Conservation (phyloP, 1,140 invertebrate genomes). For the Drosophila fuyamai region DNA sequence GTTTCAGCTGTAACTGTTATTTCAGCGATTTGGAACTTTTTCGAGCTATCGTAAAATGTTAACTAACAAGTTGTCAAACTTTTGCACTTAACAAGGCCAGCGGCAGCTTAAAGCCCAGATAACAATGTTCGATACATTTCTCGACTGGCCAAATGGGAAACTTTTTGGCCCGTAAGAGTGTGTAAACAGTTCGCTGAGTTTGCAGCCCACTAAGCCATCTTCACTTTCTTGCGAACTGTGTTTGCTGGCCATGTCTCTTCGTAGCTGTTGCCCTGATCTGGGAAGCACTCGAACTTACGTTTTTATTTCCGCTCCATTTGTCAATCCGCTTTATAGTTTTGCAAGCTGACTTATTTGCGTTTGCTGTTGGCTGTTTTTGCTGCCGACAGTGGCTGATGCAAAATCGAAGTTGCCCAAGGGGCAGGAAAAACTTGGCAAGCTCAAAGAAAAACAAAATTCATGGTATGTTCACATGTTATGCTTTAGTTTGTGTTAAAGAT, state of each 20-base stretch:
- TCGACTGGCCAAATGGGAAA: slow-evolving; percentile 33
- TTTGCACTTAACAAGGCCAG: slow-evolving; percentile 34
- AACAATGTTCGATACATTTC: slow-evolving; percentile 34
- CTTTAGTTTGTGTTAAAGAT: background rate
- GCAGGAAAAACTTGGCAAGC: background rate
- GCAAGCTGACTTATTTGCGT: slow-evolving; percentile 38
- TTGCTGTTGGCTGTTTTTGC: slow-evolving; percentile 20
- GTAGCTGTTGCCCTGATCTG: slow-evolving; percentile 10
- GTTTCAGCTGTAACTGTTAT: background rate
- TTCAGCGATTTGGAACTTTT: slow-evolving; percentile 23
- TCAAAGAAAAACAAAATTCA: slow-evolving; percentile 2
- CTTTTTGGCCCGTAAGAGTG: slow-evolving; percentile 39
- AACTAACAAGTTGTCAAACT: slow-evolving; percentile 52
- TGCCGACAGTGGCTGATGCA: slow-evolving; percentile 14
- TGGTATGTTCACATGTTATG: background rate
- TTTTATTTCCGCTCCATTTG: slow-evolving; percentile 75
- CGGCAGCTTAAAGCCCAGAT: slow-evolving; percentile 25
- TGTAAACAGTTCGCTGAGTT: slow-evolving; percentile 59
- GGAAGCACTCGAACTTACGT: slow-evolving; percentile 30
- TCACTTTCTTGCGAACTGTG: slow-evolving; percentile 2
- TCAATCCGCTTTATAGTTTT: slow-evolving; percentile 62
- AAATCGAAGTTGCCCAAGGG: slow-evolving; percentile 13
- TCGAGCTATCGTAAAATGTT: slow-evolving; percentile 49
- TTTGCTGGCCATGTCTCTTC: slow-evolving; percentile 12
- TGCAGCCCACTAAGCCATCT: slow-evolving; percentile 39